phyloP scores from a whole-genome alignment of 2,797 vertebrate genomes.

The Vipera latastei region DNA sequence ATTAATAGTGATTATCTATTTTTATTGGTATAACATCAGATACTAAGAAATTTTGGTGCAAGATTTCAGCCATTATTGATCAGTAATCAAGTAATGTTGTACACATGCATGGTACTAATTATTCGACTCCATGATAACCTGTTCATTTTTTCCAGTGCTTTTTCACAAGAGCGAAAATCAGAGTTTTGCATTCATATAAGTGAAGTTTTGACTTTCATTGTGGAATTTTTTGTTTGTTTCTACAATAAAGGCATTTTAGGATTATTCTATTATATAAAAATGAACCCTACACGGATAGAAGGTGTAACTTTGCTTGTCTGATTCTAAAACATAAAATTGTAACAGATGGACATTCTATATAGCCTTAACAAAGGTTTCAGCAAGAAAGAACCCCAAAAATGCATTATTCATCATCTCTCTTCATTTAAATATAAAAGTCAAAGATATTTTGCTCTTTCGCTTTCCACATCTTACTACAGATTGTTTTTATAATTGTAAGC shows the following conservation, averaged over 20 bases:
- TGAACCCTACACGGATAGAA: conserved; percentile 52
- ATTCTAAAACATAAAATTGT: conserved; percentile 61
- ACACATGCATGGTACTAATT: background rate
- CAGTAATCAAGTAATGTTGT: background rate
- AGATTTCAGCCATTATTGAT: background rate
- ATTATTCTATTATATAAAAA: conserved; percentile 53
- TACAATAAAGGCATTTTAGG: conserved; percentile 64
- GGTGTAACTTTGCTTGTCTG: conserved; percentile 68
- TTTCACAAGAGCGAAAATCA: background rate
- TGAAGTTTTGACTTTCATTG: conserved; percentile 61
- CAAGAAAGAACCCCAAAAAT: conserved; percentile 62
- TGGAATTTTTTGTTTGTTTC: conserved; percentile 52
- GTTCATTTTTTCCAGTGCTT: background rate
- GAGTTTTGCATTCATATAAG: conserved; percentile 4
- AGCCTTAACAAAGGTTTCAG: conserved; percentile 63
- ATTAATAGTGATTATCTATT: background rate
- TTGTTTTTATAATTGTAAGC: conserved; percentile 47
- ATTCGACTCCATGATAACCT: background rate
- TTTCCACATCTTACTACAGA: conserved; percentile 57
- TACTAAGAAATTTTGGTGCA: background rate
- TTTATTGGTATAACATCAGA: background rate
- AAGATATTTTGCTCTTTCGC: conserved; percentile 63
- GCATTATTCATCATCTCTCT: conserved; percentile 68
- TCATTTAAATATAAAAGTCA: conserved; percentile 69
- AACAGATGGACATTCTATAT: conserved; percentile 71